Evolutionary conservation across 2,113 vertebrate species (phyloP).

Genomic region (Mohoua ochrocephala): DNA sequence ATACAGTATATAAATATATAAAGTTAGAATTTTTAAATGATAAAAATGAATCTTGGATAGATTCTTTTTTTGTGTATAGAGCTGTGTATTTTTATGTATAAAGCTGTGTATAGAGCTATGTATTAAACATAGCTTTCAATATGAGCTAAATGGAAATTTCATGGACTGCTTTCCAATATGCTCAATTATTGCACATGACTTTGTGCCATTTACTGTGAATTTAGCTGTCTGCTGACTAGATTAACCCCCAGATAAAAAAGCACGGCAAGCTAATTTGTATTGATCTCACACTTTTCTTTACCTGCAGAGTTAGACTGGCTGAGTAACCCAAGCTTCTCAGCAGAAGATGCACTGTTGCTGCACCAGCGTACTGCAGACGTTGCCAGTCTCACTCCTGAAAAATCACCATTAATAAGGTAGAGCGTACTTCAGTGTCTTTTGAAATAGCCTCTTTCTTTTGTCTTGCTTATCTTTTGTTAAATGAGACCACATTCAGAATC

Average conservation of each 20-base stretch:
- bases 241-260: not conserved
- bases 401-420: constrained; percentile 54
- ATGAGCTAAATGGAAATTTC: not conserved
- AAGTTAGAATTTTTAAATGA: not conserved
- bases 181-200: not conserved
- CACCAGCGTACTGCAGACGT: constrained; percentile 67
- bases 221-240: not conserved
- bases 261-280: not conserved
- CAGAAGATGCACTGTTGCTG: constrained; percentile 69
- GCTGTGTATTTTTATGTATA: not conserved
- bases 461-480: not conserved
- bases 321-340: constrained; percentile 85
- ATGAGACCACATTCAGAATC: not conserved
- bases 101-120: not conserved
- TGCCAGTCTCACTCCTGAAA: not conserved
- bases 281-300: constrained; percentile 1
- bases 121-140: not conserved
- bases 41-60: not conserved
- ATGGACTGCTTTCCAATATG: not conserved
- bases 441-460: not conserved
- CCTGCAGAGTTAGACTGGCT: constrained; percentile 86
- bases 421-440: not conserved
- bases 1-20: not conserved
- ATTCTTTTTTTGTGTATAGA: not conserved
- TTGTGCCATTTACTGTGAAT: not conserved